Evolutionary conservation across 2,113 vertebrate species (phyloP), one percentile per base, ranked within the genome.

Genomic region (Pelobates fuscus): DNA sequence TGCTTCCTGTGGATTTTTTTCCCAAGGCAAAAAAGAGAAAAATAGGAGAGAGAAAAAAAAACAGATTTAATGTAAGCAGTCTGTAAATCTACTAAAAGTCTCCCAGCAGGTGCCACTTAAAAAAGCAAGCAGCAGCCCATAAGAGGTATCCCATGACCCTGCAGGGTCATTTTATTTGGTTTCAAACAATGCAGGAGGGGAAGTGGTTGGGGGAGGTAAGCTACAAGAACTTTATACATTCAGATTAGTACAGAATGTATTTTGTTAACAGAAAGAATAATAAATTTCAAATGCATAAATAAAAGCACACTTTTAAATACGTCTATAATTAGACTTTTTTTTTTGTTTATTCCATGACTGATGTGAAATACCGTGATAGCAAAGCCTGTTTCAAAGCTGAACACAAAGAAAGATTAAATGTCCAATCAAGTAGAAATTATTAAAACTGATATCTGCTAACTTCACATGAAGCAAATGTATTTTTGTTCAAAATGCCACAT

Each of bases 31-130:
- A n/a, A 59, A 37, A 61, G 69, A 49, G 46, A 46, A 37, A 46
- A 24, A 46, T 6, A 23, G 23, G 25, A 49, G 44, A 15, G 15
- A 15, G 83, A 82, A 85, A 87, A n/a, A 82, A 84, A 81, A 81
- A 81, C 74, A 72, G 83, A 84, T 85, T 86, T 85, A 80, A 81
- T 86, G 72, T 77, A 80, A 86, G 81, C 52, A 24, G 71, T 77
- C 60, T 41, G 77, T 80, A 64, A 84, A 84, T 86, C 80, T 79
- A 75, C 1, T 15, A 77, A 84, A 70, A 85, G 75, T n/a, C 52
- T 81, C 84, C 67, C 82, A 89, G 85, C 87, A 86, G 86, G 83
- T 88, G 84, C 79, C 85, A 85, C 72, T 79, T 78, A 62, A 65
- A 77, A 78, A 81, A 81, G 3, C 6, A 58, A 84, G 78, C 67